Base-by-base conservation (phyloP, 1,140 invertebrate species). In the Neodiprion pinetum region DNA sequence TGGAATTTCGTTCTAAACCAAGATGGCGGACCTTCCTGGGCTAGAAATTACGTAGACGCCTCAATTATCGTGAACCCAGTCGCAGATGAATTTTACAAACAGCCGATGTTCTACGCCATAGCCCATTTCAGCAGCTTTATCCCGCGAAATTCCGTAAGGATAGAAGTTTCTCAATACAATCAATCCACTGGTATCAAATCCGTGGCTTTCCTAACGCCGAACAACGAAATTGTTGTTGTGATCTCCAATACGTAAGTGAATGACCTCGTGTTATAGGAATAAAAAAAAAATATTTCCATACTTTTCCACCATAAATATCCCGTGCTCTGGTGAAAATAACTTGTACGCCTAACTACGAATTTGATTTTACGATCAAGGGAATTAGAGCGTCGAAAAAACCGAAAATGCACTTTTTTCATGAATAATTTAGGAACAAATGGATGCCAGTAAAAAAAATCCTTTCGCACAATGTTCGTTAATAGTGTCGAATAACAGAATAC, bases 1-100 rank as follows among this genome's bases (percentile, higher is more conserved):
- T 95, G 94, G 94, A 95, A 95, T 83, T 83, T 95, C 71, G 92
- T 90, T 7, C 81, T 95, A 17, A 87, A 94, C 82, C 78, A 86
- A 78, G 81, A 86, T 68, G 94, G 94, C 53, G 94, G 93, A 14
- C 93, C 93, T 10, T 94, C 92, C 81, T 94, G 92, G 90, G 91
- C 89, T 1, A 86, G 90, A 10, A 93, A 94, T 78, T 88, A 87
- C 81, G 92, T 93, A 9, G 93, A 95, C 83, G 87, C 92, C 28
- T 90, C 93, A 3, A 91, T 95, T 53, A 90, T 95, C 76, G 91
- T 94, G 0, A 90, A 94, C 79, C 78, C 83, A 12, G 84, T 82
- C 11, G 79, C 77, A 14, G 77, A 75, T n/a, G 89, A 93, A 83
- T 94, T 94, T 81, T 94, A 93, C 83, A 94, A 94, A 81, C 92